Base-by-base conservation (phyloP, 2,113 vertebrate genomes). In the Dendropsophus ebraccatus region DNA sequence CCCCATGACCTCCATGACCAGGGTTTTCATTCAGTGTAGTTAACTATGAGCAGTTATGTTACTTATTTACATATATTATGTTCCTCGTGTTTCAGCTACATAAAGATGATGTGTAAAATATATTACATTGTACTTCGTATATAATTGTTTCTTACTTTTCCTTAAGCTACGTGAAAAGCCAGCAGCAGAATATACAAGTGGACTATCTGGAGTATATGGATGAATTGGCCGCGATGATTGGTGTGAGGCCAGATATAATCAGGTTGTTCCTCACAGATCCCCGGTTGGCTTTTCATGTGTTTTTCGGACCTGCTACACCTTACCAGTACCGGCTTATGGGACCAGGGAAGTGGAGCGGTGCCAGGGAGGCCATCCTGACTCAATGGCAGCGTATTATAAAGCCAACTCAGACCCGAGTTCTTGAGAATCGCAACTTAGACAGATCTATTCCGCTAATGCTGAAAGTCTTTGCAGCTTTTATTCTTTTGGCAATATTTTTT, bases 171-270 rank as follows among this genome's bases (percentile, higher is more conserved):
- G 84, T 85, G 74, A 10, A n/a, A 30, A 85, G 84, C 32, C 74
- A 52, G 32, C 84, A 75, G 3, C 84, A 85, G 32, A 85, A 74
- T 17, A 56, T 85, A 69, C 84, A 85, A 79, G 84, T 85, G 21
- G 95, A 97, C 49, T 97, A 95, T 0, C 0, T 96, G 9, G 0
- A 6, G 3, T 98, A 97, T 92, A 91, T 95, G 90, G 96, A 99
- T 72, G 92, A 94, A 0, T 84, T 99, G 0, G 92, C 96, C 54
- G 86, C 87, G 16, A 87, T 91, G 32, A 88, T 96, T 0, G 93
- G 94, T 0, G 94, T 93, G 47, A 91, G 89, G 74, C 97, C 96
- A 89, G 94, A 73, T 0, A 0, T 96, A 14, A 10, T 86, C 0
- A 75, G 95, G 0, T 62, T 82, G n/a, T 87, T 78, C 17, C 0